Base-by-base conservation (phyloP, 2,888 invertebrate genomes). In the Chymomyza caudatula region DNA sequence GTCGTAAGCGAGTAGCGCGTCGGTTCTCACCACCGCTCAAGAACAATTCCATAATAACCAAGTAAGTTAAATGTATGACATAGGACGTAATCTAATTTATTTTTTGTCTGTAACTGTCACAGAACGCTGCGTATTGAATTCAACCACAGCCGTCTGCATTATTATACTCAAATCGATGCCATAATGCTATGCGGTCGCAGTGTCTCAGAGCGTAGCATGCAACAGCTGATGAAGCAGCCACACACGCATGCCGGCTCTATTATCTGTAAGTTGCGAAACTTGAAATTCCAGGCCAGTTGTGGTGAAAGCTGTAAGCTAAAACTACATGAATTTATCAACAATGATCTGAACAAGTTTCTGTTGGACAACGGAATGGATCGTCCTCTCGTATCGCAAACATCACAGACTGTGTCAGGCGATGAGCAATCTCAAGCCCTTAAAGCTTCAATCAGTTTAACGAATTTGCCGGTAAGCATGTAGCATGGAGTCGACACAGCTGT, bases 91-190 rank as follows among this genome's bases (percentile, higher is more conserved):
- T 8, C 11, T 23, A 17, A 49, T 13, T 58, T 11, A 6, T 22
- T n/a, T 37, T 11, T 60, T 67, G 73, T 42, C 43, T 4, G 8
- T 3, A 15, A 47, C 19, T 55, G 29, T 88, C 91, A 71, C 87
- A 96, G 96, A 87, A 92, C 94, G 66, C 90, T 97, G 73, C 93
- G 97, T 76, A 91, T 98, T 72, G 98, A 98, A 90, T 95, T 98
- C 85, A 95, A 96, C 89, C 96, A 96, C 88, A 93, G 93, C 66
- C 91, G 93, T 60, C 91, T 96, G 59, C 94, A 95, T 49, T 97
- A 97, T 89, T 97, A 97, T 88, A 96, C 96, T 13, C 96, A 96
- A 87, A 90, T 98, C 59, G 97, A 98, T 91, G 96, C 96, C 15
- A 94, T 98, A 1, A 90, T 95, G 70, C 91, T 97, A 42, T 93